phyloP scores from a whole-genome alignment of 2,888 invertebrate species.

The Odontothrips loti region DNA sequence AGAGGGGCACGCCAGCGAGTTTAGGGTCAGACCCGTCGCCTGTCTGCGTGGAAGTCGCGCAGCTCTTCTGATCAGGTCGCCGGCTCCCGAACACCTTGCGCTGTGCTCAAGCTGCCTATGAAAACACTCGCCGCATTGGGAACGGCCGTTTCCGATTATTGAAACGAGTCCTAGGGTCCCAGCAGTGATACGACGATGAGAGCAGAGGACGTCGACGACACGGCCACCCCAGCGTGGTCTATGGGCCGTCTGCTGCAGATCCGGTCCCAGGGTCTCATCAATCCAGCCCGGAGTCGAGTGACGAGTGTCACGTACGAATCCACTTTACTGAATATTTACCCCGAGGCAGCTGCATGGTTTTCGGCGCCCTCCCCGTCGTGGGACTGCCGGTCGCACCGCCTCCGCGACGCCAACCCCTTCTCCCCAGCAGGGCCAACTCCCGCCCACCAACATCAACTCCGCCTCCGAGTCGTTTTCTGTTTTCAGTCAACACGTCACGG shows the following conservation, averaged over 20 bases:
- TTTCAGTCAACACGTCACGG: conserved; percentile 14
- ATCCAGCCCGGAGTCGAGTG: too few relatives aligned
- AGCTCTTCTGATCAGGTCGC: background rate
- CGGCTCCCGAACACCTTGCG: background rate
- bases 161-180: background rate
- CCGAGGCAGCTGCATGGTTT: too few relatives aligned
- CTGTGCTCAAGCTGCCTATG: background rate
- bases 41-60: too few relatives aligned
- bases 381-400: too few relatives aligned
- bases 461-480: background rate
- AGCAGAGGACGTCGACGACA: too few relatives aligned
- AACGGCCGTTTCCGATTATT: background rate
- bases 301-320: background rate
- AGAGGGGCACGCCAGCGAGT: too few relatives aligned
- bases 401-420: background rate
- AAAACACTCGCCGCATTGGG: background rate
- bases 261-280: background rate
- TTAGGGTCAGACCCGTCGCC: too few relatives aligned
- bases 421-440: background rate
- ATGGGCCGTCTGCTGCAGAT: background rate
- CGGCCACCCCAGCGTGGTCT: too few relatives aligned
- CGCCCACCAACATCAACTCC: background rate
- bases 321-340: background rate
- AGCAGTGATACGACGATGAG: background rate
- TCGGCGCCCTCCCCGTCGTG: too few relatives aligned